Evolutionary conservation across 2,888 invertebrate genomes (phyloP).

Genomic region (Nebria brevicollis): DNA sequence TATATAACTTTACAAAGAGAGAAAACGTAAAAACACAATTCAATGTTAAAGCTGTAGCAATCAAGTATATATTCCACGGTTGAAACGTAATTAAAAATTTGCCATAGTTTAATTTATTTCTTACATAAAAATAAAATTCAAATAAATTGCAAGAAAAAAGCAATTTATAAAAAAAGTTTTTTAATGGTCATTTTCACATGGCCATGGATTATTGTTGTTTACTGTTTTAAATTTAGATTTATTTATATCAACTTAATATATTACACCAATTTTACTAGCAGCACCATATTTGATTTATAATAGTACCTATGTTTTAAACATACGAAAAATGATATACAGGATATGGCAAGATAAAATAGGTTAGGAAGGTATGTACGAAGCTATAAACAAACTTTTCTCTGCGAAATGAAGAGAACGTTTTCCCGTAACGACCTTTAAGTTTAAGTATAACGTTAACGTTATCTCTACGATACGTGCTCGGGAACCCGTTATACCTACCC

Average conservation of each 20-base stretch:
- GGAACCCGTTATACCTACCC: background rate
- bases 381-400: constrained; percentile 41
- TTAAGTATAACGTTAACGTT: constrained; percentile 34
- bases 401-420: constrained; percentile 29
- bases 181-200: too few relatives aligned
- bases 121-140: too few relatives aligned
- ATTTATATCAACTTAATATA: too few relatives aligned
- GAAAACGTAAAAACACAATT: background rate
- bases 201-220: too few relatives aligned
- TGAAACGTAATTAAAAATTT: background rate
- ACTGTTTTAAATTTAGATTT: too few relatives aligned
- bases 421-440: constrained; percentile 38
- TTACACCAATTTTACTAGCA: too few relatives aligned
- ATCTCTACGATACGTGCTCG: constrained; percentile 41
- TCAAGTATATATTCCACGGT: background rate
- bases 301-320: background rate
- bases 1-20: background rate
- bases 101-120: too few relatives aligned
- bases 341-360: constrained; percentile 29
- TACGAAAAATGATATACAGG: background rate
- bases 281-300: too few relatives aligned
- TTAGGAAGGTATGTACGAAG: constrained; percentile 24
- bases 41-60: background rate
- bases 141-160: too few relatives aligned
- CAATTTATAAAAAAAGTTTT: too few relatives aligned